Base-by-base conservation (phyloP, 2,888 invertebrate genomes). In the Hemithea aestivaria region DNA sequence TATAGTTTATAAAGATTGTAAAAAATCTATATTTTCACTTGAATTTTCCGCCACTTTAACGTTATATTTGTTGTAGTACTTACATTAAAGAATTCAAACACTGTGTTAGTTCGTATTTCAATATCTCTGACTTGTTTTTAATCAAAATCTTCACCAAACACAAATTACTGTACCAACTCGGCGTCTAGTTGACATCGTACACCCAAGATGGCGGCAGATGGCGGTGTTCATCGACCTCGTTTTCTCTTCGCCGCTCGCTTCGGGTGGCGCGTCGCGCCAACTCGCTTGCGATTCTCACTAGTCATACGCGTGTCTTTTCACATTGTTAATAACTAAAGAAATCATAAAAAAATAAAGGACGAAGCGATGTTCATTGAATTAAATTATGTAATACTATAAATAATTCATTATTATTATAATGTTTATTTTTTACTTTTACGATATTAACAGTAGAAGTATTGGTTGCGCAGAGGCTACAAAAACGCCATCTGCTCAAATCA, bases 161-260 rank as follows among this genome's bases (percentile, higher is more conserved):
- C 67, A 70, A 77, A 76, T 77, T 75, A 71, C 71, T 77, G 59
- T 68, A 66, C 63, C 58, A 61, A 73, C 67, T 62, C 59, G 53
- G 62, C 60, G 69, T 62, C 69, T 68, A 82, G 79, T 85, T 85
- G 80, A 73, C 70, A 74, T 57, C 45, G 55, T 48, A 55, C 47
- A 73, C 83, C 80, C 67, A 85, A 87, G 85, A 87, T 87, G 85
- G 85, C 85, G 82, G 83, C 81, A 87, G 85, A 87, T 87, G 85
- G 85, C 85, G 82, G 83, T 82, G 71, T 75, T 60, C 55, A 56
- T 53, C 62, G 65, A 67, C 67, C 70, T 60, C 66, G 53, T 54
- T 66, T 43, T 29, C 29, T 20, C 16, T 10, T 37, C 59, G 43
- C 46, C 34, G 36, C 25, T 35, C 27, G 20, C 26, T 52, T 16